Evolutionary conservation across 2,797 vertebrate genomes (phyloP).

Genomic region (Chaenodraco wilsoni): DNA sequence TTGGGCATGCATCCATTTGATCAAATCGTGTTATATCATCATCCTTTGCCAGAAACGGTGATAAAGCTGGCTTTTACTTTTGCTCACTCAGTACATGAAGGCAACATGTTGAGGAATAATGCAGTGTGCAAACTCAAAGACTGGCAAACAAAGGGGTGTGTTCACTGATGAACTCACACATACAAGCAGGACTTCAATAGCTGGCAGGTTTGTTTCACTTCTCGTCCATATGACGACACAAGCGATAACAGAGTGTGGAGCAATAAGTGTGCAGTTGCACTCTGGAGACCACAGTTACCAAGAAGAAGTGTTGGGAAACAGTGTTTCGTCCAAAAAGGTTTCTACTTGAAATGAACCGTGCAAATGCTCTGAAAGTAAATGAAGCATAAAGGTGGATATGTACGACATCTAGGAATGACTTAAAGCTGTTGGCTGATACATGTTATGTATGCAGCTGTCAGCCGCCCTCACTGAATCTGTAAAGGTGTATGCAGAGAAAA

Average conservation of each 20-base stretch:
- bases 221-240: slow-evolving; percentile 24
- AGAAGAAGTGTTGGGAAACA: slow-evolving; percentile 63
- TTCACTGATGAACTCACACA: slow-evolving; percentile 28
- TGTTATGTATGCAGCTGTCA: background rate
- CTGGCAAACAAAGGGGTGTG: slow-evolving; percentile 26
- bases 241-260: slow-evolving; percentile 59
- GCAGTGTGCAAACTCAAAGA: slow-evolving; percentile 8
- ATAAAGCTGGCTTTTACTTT: slow-evolving; percentile 59
- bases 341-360: slow-evolving; percentile 15
- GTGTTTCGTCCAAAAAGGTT: slow-evolving; percentile 29
- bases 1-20: slow-evolving; percentile 36
- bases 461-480: background rate
- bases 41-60: slow-evolving; percentile 53
- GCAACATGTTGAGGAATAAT: slow-evolving; percentile 44
- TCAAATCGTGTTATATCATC: slow-evolving; percentile 45
- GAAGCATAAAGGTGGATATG: background rate
- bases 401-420: background rate
- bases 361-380: background rate
- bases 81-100: slow-evolving; percentile 28
- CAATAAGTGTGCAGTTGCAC: slow-evolving; percentile 55
- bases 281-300: slow-evolving; percentile 16
- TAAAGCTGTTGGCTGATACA: background rate
- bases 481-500: background rate
- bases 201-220: slow-evolving; percentile 49
- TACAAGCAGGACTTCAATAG: slow-evolving; percentile 39